Evolutionary conservation across 2,888 invertebrate species (phyloP), one percentile per base, ranked within the genome.

Genomic region (Drosophila tanythrix): DNA sequence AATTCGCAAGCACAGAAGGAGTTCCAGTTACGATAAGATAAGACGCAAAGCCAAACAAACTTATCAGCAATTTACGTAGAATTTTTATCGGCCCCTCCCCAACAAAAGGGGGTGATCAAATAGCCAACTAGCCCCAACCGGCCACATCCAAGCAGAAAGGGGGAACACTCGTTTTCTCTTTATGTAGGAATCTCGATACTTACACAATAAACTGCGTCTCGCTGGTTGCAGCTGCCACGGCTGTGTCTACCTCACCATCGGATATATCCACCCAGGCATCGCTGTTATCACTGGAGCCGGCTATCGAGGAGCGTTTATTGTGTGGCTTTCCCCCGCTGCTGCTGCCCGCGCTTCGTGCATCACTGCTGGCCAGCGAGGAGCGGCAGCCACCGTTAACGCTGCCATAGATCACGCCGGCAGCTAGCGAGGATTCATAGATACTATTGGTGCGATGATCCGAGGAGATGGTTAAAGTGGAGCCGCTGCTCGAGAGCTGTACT

Each of bases 241-340:
- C 29, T 55, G 65, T 55, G 21, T 6, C 6, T 31, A 61, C 73
- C 70, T 83, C 89, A 1, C 66, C 82, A 31, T 93, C 93, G 15
- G 93, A 92, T 46, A 93, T 91, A 76, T 93, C 93, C 63, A 93
- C 90, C 93, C 93, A 93, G 58, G 92, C 93, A 64, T 93, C 93
- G 85, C 93, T 93, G 74, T 92, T 92, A 61, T 93, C 93, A 57
- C 91, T 91, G 21, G 91, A 90, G 0, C 90, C 83, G 8, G 87
- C 83, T 18, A 88, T 89, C 5, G 92, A 90, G 53, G 86, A 83
- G 3, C 86, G 74, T 38, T 85, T 81, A 27, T 85, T 83, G 13
- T 63, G 59, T 5, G 66, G 67, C 38, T 82, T 82, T 25, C 63
- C 25, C 0, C 70, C 53, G 31, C 61, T 67, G 53, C 71, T 62